phyloP scores from a whole-genome alignment of 2,797 vertebrate genomes.

The Scolopax bukidnonensis region DNA sequence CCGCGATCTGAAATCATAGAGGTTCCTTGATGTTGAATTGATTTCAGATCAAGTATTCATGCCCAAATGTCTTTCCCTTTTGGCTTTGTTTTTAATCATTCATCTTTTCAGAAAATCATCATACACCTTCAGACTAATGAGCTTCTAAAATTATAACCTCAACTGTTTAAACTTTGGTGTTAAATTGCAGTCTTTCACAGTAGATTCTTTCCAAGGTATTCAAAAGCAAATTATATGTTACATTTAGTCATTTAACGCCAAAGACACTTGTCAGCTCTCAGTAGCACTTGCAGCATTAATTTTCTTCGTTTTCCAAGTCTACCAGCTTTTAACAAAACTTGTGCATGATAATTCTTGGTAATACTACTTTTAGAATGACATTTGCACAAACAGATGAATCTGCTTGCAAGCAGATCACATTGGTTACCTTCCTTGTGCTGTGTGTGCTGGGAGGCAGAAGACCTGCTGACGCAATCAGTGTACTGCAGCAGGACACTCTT shows the following conservation, averaged over 20 bases:
- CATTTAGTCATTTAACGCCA: not conserved
- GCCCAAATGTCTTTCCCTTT: not conserved
- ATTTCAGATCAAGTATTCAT: not conserved
- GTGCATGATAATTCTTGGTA: not conserved
- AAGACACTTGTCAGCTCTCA: not conserved
- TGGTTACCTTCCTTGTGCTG: not conserved
- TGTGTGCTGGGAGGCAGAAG: not conserved
- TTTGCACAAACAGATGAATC: not conserved
- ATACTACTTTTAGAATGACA: not conserved
- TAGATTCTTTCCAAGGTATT: constrained; percentile 23
- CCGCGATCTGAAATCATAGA: not conserved
- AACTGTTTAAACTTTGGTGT: constrained; percentile 8
- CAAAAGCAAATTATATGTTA: constrained; percentile 31
- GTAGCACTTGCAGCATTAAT: not conserved
- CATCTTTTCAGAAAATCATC: constrained; percentile 9
- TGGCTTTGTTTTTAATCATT: constrained; percentile 41
- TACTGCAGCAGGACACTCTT: not conserved
- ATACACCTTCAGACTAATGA: constrained; percentile 28
- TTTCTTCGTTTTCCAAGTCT: not conserved
- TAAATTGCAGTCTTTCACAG: constrained; percentile 13
- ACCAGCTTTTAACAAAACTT: not conserved
- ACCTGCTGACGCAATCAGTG: not conserved
- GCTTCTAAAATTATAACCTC: constrained; percentile 22
- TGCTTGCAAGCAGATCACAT: not conserved
- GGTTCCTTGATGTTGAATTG: not conserved